These are phyloP conservation scores for Merops nubicus DNA, from an alignment of 2,113 vertebrate genomes.

Conservation along the genomic window DNA sequence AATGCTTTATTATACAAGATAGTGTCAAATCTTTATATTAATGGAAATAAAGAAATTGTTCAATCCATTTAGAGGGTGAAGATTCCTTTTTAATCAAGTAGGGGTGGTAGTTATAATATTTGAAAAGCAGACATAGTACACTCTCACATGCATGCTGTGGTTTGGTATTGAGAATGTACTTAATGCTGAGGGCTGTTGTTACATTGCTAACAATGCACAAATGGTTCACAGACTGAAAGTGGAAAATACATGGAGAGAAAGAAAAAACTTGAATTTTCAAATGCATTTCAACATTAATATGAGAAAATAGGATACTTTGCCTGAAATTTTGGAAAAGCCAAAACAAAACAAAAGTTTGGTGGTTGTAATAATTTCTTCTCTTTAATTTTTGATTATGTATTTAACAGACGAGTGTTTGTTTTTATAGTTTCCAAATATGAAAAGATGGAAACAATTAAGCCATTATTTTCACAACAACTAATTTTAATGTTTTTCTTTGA, in stretches of 20 bases:
- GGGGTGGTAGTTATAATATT: rapidly evolving
- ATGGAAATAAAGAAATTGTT: not conserved
- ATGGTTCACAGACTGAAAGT: not conserved
- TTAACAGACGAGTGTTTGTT: not conserved
- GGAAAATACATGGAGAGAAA: not conserved
- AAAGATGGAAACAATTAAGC: not conserved
- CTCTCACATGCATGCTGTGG: not conserved
- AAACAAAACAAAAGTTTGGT: not conserved
- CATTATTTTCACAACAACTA: not conserved
- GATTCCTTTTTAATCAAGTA: not conserved
- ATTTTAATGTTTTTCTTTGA: not conserved
- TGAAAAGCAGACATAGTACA: not conserved
- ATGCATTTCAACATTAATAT: not conserved
- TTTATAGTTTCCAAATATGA: not conserved
- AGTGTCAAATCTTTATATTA: not conserved
- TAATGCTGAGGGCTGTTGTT: not conserved
- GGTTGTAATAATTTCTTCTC: too few species aligned
- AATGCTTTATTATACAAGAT: not conserved
- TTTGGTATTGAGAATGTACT: too few species aligned
- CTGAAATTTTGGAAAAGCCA: not conserved
- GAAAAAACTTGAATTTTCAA: not conserved
- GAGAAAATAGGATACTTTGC: too few species aligned
- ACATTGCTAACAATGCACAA: not conserved
- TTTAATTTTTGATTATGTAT: too few species aligned
- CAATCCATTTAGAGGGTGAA: not conserved